Base-by-base conservation (phyloP, 1,140 invertebrate species). In the Drosophila tani region DNA sequence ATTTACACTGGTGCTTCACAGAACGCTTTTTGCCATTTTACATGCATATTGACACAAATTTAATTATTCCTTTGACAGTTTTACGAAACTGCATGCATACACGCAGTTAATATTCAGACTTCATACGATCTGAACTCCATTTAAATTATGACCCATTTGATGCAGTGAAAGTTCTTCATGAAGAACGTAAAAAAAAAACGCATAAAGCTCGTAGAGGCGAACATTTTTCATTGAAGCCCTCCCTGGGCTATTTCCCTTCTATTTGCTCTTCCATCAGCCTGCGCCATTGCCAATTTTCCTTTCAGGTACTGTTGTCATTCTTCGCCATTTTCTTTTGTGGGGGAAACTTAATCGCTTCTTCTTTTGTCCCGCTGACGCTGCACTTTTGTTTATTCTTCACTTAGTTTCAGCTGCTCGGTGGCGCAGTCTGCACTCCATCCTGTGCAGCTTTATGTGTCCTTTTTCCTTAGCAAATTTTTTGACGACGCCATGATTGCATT, bases 341-440 rank as follows among this genome's bases (percentile, higher is more conserved):
- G 46, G 53, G 51, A 65, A 82, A 64, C 32, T 66, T 83, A 80
- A 76, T 87, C 67, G 79, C 67, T 65, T 74, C 66, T 75, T 50
- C 66, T 55, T 50, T 58, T 81, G 50, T 55, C 15, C 50, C 70
- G 67, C 57, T 81, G 74, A 77, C 64, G 59, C 46, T 82, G 79
- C 75, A 77, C 43, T 77, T 77, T 62, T 69, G 74, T 77, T 77
- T 77, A 78, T 40, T 57, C 49, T 77, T 55, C 64, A 38, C 74
- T 77, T 68, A 77, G 56, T 60, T 55, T 29, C 17, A 68, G 71
- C 60, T 29, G 27, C 24, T 58, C 9, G 19, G 5, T 50, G 45
- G 50, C 6, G 27, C 35, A 12, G 11, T 9, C 15, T 3, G 65
- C 6, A 38, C 53, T 73, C 11, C 45, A 59, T 47, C 41, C 41